Evolutionary conservation across 2,797 vertebrate genomes (phyloP).

Genomic region (Momotus momota): DNA sequence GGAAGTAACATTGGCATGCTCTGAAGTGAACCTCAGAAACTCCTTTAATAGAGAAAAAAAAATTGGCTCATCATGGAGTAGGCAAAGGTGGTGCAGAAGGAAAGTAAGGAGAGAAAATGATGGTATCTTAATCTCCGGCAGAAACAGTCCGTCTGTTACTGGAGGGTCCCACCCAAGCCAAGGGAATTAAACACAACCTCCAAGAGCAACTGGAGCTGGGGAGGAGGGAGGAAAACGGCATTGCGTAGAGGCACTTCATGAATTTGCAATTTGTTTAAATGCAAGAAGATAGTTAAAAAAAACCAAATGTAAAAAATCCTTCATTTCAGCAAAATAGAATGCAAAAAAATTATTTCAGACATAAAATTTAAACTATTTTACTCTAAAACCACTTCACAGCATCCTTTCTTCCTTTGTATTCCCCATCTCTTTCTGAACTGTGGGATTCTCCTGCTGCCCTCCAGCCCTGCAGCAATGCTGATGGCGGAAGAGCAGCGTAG

Average conservation of each 20-base stretch:
- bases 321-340: not conserved
- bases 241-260: not conserved
- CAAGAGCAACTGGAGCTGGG: not conserved
- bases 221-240: not conserved
- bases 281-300: not conserved
- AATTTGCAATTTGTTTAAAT: not conserved
- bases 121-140: conserved; percentile 24
- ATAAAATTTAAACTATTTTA: not conserved
- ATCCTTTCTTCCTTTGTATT: not conserved
- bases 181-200: conserved; percentile 19
- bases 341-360: not conserved
- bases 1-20: conserved; percentile 52
- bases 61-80: not conserved
- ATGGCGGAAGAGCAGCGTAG: not conserved
- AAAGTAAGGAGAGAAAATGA: conserved; percentile 51
- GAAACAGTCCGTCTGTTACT: not conserved
- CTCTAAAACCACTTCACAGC: not conserved
- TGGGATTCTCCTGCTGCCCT: not conserved
- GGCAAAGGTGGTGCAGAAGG: conserved; percentile 24
- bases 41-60: not conserved
- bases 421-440: not conserved
- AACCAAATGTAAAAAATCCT: not conserved
- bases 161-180: conserved; percentile 5
- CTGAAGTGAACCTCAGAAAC: conserved; percentile 16
- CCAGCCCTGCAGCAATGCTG: not conserved